Evolutionary conservation across 2,888 invertebrate genomes (phyloP).

Genomic region (Pseudococcus viburni): DNA sequence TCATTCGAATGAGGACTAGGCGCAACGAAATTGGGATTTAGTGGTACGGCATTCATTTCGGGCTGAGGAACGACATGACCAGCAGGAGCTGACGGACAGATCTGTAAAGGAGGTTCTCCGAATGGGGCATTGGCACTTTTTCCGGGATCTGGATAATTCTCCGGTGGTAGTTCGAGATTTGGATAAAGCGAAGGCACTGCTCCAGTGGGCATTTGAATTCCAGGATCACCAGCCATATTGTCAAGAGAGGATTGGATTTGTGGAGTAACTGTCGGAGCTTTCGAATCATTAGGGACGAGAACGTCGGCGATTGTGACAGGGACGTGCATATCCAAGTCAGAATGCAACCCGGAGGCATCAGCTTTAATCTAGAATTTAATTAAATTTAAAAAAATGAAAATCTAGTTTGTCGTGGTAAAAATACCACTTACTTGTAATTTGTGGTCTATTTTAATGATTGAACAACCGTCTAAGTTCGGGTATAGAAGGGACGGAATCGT

Average conservation of each 20-base stretch:
- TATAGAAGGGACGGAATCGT: constrained; percentile 61
- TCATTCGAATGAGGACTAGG: constrained; percentile 19
- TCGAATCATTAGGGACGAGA: constrained; percentile 62
- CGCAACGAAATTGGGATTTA: neutral
- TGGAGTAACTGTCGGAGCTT: constrained; percentile 1
- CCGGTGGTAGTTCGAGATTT: no score
- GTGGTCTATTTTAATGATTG: constrained; percentile 66
- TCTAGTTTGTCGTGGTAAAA: neutral
- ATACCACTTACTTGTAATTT: constrained; percentile 62
- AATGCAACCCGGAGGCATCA: constrained; percentile 60
- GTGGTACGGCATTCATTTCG: neutral
- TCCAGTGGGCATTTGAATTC: neutral
- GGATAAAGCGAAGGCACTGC: neutral
- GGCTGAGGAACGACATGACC: neutral
- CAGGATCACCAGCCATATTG: constrained; percentile 12
- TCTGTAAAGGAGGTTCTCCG: constrained; percentile 45
- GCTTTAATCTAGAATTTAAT: constrained; percentile 64
- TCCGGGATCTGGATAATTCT: neutral
- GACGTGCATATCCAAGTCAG: constrained; percentile 64
- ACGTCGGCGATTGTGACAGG: constrained; percentile 67
- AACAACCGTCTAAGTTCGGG: constrained; percentile 65
- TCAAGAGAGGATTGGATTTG: neutral
- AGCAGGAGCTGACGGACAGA: neutral
- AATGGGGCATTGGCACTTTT: neutral
- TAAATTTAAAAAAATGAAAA: neutral